These are phyloP conservation scores for Thaleichthys pacificus DNA, from an alignment of 2,797 vertebrate species.

Conservation along the genomic window DNA sequence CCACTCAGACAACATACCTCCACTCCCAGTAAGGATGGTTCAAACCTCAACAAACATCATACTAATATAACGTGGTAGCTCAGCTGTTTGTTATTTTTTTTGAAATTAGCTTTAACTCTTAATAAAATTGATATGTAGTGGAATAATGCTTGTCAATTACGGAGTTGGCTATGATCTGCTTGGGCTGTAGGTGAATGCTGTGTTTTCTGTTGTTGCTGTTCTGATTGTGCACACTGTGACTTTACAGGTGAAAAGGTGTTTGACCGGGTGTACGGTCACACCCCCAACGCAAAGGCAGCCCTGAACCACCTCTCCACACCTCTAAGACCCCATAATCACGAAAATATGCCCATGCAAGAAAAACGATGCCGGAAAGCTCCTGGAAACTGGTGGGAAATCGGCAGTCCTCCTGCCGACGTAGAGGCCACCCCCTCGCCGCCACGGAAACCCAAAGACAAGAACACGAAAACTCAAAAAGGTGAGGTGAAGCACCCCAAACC, in stretches of 20 bases:
- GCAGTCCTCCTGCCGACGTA: neutral
- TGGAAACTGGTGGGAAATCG: constrained; percentile 51
- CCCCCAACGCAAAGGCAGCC: constrained; percentile 2
- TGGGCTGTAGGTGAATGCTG: neutral
- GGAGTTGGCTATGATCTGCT: neutral
- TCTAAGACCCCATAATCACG: constrained; percentile 9
- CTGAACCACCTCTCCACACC: neutral
- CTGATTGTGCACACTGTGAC: neutral
- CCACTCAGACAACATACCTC: constrained; percentile 23
- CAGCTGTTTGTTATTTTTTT: neutral
- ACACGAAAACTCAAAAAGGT: constrained; percentile 8
- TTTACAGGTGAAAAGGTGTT: constrained; percentile 58
- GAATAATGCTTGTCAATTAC: neutral
- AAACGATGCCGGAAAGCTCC: constrained; percentile 47
- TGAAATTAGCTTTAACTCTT: neutral
- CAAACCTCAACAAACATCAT: neutral
- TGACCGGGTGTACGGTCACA: constrained; percentile 40
- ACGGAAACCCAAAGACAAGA: constrained; percentile 12
- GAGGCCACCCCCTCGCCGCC: constrained; percentile 1
- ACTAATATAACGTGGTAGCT: neutral
- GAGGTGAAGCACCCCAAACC: constrained; percentile 21
- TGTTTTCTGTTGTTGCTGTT: neutral
- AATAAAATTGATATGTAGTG: too few relatives aligned
- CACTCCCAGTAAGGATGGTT: constrained; percentile 49
- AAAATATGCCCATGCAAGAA: constrained; percentile 7